Base-by-base conservation (phyloP, 2,888 invertebrate genomes). In the Rhyacophila evoluta region DNA sequence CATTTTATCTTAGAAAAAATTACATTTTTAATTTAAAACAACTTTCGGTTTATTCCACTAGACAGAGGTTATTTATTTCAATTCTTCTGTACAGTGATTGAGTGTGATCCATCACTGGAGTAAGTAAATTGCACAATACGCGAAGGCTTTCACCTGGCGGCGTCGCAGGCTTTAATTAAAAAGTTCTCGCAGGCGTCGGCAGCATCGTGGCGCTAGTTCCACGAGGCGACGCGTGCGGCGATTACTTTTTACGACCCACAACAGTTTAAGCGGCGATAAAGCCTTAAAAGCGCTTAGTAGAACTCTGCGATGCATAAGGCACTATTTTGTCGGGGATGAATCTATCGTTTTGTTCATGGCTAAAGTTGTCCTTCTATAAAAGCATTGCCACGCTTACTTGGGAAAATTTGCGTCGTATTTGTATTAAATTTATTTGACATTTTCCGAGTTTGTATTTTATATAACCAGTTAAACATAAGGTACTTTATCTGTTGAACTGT, bases 51-150 rank as follows among this genome's bases (percentile, higher is more conserved):
- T n/a, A n/a, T n/a, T n/a, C n/a, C n/a, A n/a, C n/a, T n/a, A n/a
- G n/a, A n/a, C n/a, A n/a, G n/a, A n/a, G n/a, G n/a, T n/a, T n/a
- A n/a, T 67, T 36, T 55, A 74, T 36, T 73, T 41, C 41, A 15
- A 41, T 73, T 73, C 41, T 10, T 29, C 29, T 41, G 33, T 67
- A 55, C n/a, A 25, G 39, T 36, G 36, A 36, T 67, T 11, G 6
- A 38, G 77, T 77, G 83, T 83, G 83, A 68, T 67, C 68, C 37
- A 75, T 83, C 81, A 81, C 81, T 82, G 78, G 79, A 69, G 11
- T 5, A 19, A 25, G 37, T 29, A 36, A 36, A 55, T 29, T 41
- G 41, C 80, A 77, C 82, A 81, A 33, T 55, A 36, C 29, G 39
- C 71, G 8, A 19, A 55, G 55, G 55, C 55, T 55, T 55, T 55